phyloP scores from a whole-genome alignment of 2,888 invertebrate genomes.

The Macrophya annulata region DNA sequence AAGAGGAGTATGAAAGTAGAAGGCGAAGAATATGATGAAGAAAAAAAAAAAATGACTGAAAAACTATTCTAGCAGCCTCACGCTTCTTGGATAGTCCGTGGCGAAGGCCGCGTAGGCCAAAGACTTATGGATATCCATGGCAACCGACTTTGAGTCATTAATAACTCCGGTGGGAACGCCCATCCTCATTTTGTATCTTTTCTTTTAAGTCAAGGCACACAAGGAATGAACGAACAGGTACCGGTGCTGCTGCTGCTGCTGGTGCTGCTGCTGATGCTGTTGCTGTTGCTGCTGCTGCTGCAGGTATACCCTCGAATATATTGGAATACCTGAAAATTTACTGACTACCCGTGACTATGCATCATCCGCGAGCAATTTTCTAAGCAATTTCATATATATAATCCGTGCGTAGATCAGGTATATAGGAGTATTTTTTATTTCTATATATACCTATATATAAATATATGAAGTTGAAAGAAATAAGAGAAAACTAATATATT shows the following conservation, averaged over 20 bases:
- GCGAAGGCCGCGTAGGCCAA: conserved; percentile 70
- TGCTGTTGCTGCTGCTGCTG: conserved; percentile 46
- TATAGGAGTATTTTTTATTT: conserved; percentile 9
- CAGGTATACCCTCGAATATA: conserved; percentile 73
- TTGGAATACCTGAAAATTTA: conserved; percentile 79
- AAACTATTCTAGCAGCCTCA: conserved; percentile 56
- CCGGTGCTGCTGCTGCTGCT: conserved; percentile 41
- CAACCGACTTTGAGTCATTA: conserved; percentile 79
- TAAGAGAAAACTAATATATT: neutral
- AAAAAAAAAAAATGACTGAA: conserved; percentile 46
- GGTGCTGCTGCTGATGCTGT: conserved; percentile 26
- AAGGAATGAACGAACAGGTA: conserved; percentile 57
- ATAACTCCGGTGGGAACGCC: conserved; percentile 79
- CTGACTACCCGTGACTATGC: conserved; percentile 65
- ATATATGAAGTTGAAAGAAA: neutral
- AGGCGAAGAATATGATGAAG: neutral
- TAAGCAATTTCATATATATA: conserved; percentile 49
- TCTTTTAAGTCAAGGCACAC: conserved; percentile 76
- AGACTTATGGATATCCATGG: conserved; percentile 80
- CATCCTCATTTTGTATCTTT: conserved; percentile 78
- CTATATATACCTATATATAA: neutral
- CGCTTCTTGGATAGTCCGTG: conserved; percentile 56
- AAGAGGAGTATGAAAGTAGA: conserved; percentile 28
- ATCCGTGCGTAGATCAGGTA: conserved; percentile 29
- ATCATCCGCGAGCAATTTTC: conserved; percentile 56